Evolutionary conservation across 2,113 vertebrate genomes (phyloP).

Genomic region (Rhagologus leucostigma): DNA sequence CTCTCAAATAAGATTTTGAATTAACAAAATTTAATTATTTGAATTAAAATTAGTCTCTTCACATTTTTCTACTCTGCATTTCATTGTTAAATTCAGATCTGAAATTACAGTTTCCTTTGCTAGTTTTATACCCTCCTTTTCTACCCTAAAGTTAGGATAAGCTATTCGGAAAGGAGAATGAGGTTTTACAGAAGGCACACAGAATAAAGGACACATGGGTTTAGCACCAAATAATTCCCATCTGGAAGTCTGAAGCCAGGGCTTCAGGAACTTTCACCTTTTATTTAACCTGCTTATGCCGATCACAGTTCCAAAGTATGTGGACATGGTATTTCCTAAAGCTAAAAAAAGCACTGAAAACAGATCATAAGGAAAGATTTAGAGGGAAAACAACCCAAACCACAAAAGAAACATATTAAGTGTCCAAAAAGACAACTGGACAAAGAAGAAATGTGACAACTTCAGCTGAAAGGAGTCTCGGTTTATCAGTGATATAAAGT

Average conservation of each 20-base stretch:
- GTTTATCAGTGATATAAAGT: not conserved
- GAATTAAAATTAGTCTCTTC: not conserved
- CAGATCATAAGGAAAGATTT: conserved; percentile 7
- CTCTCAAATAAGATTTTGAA: not conserved
- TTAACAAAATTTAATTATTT: not conserved
- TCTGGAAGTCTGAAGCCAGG: conserved; percentile 20
- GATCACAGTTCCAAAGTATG: not conserved
- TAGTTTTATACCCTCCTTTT: not conserved
- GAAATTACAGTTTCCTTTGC: not conserved
- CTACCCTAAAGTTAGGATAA: not conserved
- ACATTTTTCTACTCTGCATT: not conserved
- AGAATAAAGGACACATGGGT: not conserved
- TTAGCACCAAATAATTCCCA: conserved; percentile 33
- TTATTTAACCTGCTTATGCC: not conserved
- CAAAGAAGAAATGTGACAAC: not conserved
- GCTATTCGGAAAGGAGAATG: not conserved
- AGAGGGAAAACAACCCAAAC: not conserved
- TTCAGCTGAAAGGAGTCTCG: not conserved
- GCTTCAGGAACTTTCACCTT: conserved; percentile 30
- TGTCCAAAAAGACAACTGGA: not conserved
- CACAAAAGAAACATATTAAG: not conserved
- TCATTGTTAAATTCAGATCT: not conserved
- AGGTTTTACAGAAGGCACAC: not conserved
- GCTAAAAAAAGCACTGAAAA: not conserved
- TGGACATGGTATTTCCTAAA: not conserved